These are phyloP conservation scores for Gonocerus acuteangulatus DNA, from an alignment of 2,888 invertebrate genomes.

Conservation along the genomic window DNA sequence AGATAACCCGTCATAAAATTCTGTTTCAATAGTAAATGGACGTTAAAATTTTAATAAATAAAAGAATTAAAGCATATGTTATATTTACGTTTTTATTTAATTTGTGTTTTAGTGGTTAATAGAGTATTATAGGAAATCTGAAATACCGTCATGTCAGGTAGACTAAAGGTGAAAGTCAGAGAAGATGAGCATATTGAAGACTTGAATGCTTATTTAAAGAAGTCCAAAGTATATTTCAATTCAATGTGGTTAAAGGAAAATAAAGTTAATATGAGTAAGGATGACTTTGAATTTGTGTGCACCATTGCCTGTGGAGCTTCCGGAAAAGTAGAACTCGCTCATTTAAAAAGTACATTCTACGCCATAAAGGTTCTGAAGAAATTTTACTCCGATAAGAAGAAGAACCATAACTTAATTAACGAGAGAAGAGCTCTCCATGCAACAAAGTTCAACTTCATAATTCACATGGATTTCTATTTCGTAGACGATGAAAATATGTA, in stretches of 20 bases:
- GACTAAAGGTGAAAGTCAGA: too few species aligned
- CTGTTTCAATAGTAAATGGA: too few species aligned
- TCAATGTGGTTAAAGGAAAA: neutral
- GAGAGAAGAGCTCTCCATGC: neutral
- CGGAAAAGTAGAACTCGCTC: slow-evolving; percentile 54
- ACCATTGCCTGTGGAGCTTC: slow-evolving; percentile 53
- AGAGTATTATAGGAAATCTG: too few species aligned
- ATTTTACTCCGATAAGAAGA: neutral
- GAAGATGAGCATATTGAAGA: too few species aligned
- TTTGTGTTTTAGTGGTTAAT: too few species aligned
- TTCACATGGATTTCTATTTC: neutral
- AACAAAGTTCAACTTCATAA: neutral
- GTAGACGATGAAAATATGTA: neutral
- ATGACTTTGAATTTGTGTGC: slow-evolving; percentile 28
- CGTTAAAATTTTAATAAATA: too few species aligned
- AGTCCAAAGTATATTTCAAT: neutral
- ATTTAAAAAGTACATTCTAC: slow-evolving; percentile 44
- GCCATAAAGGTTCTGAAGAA: neutral
- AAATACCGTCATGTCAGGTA: too few species aligned
- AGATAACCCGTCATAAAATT: too few species aligned
- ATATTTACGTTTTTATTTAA: too few species aligned
- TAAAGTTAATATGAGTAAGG: neutral
- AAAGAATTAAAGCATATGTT: too few species aligned
- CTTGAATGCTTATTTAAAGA: too few species aligned
- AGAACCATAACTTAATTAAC: neutral